Conservation (phyloP, 2,888 invertebrate genomes). For the Bugula neritina region DNA sequence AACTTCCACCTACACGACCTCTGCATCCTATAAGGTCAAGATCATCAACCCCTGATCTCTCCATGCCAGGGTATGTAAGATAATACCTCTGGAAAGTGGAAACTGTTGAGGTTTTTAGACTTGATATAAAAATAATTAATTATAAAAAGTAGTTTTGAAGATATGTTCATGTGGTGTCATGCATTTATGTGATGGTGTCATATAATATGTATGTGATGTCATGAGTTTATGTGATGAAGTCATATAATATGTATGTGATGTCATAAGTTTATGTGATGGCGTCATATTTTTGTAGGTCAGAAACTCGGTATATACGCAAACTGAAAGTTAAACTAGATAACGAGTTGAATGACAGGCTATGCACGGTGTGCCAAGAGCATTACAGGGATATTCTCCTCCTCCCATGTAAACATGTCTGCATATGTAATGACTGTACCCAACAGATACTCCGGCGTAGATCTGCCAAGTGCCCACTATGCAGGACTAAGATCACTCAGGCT, state of each 20-base stretch:
- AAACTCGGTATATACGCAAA: constrained; percentile 7
- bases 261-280: not conserved
- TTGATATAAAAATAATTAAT: no score
- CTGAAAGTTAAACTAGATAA: not conserved
- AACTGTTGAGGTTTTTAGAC: no score
- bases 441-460: not conserved
- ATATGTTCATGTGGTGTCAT: no score
- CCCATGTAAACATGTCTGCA: constrained; percentile 22
- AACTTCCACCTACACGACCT: not conserved
- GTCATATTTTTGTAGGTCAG: constrained; percentile 4
- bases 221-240: not conserved
- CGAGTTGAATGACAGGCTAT: not conserved
- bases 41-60: constrained; percentile 6
- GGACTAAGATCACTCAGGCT: not conserved
- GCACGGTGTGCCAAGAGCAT: not conserved
- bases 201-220: not conserved
- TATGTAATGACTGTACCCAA: not conserved
- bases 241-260: not conserved
- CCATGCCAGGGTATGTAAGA: constrained; percentile 2
- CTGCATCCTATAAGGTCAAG: not conserved
- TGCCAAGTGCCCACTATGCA: constrained; percentile 13
- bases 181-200: not conserved
- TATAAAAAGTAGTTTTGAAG: no score
- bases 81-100: no score
- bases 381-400: not conserved